phyloP scores from a whole-genome alignment of 2,888 invertebrate genomes.

The Acrobasis consociella region DNA sequence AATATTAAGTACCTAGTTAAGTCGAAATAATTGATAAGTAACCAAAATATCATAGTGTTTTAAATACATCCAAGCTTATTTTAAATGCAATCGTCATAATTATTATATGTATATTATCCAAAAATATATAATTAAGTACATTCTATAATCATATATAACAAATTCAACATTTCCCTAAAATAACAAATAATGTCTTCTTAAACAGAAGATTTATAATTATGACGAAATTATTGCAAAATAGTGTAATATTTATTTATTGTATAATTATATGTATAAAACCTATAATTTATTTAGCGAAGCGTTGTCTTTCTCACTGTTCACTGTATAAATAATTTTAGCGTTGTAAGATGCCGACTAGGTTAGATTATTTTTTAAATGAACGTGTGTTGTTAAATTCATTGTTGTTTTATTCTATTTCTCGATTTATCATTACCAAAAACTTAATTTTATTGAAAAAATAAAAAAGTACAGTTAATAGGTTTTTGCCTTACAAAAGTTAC shows the following conservation, averaged over 20 bases:
- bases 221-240: background rate
- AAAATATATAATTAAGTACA: background rate
- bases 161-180: no score
- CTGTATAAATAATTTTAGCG: conserved; percentile 38
- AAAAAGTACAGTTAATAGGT: no score
- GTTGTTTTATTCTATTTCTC: conserved; percentile 51
- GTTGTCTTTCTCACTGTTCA: conserved; percentile 27
- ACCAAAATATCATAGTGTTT: conserved; percentile 21
- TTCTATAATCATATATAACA: no score
- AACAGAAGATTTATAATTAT: conserved; percentile 7
- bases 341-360: conserved; percentile 5
- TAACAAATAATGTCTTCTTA: background rate
- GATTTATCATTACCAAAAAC: background rate
- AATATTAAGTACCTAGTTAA: background rate
- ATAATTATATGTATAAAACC: conserved; percentile 6
- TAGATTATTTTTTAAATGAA: conserved; percentile 52
- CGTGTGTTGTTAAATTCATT: conserved; percentile 59
- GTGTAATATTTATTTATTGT: conserved; percentile 14
- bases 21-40: conserved; percentile 7
- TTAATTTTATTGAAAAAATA: no score
- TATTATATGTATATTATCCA: background rate
- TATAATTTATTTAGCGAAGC: conserved; percentile 21
- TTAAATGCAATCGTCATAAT: conserved; percentile 1
- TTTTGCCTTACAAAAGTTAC: no score
- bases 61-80: background rate